These are phyloP conservation scores for Diorhabda elongata DNA, from an alignment of 1,140 invertebrate genomes.

Conservation along the genomic window DNA sequence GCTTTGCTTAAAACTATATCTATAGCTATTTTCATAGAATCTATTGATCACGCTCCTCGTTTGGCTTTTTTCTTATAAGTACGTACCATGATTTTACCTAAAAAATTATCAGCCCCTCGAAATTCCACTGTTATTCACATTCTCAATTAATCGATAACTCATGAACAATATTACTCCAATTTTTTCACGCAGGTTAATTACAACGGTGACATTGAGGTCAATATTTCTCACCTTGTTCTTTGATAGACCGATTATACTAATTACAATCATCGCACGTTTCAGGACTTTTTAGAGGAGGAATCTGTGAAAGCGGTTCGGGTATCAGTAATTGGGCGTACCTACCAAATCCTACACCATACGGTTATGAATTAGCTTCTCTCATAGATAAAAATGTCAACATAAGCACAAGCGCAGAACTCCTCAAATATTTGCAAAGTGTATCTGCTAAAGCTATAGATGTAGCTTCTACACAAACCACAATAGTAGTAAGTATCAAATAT, in stretches of 20 bases:
- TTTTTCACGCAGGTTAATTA: not conserved
- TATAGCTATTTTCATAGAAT: too few species aligned
- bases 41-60: not conserved
- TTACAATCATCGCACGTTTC: slow-evolving; percentile 5
- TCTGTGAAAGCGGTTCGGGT: slow-evolving; percentile 29
- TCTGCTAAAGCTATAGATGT: slow-evolving; percentile 20
- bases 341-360: slow-evolving; percentile 21
- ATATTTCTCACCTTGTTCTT: not conserved
- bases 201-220: not conserved
- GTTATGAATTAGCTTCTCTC: slow-evolving; percentile 13
- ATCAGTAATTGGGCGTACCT: slow-evolving; percentile 23
- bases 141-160: too few species aligned
- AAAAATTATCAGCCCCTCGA: not conserved
- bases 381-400: slow-evolving; percentile 10
- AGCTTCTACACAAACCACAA: slow-evolving; percentile 21
- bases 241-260: not conserved
- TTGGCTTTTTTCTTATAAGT: not conserved
- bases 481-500: slow-evolving; percentile 15
- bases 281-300: slow-evolving; percentile 31
- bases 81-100: not conserved
- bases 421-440: slow-evolving; percentile 22
- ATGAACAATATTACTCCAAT: not conserved
- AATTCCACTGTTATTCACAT: too few species aligned
- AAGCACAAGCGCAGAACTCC: slow-evolving; percentile 4
- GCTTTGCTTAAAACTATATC: too few species aligned